Evolutionary conservation across 1,140 invertebrate genomes (phyloP).

Genomic region (Lasaia peninsularis): DNA sequence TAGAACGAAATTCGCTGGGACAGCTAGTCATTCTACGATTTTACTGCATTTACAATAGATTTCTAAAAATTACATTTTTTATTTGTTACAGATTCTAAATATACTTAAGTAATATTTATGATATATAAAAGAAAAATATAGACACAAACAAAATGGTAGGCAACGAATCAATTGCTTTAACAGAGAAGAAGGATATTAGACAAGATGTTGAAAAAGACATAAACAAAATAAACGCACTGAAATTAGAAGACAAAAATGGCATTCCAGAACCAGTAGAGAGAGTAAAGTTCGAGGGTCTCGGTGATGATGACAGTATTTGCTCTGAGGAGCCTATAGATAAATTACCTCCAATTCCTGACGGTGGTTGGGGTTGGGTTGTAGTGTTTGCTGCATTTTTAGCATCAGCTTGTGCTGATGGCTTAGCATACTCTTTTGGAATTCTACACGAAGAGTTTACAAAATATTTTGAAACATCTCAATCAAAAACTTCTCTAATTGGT

Average conservation of each 20-base stretch:
- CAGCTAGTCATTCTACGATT: no score
- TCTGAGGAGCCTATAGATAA: constrained; percentile 40
- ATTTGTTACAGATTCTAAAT: constrained; percentile 22
- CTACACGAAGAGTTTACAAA: constrained; percentile 89
- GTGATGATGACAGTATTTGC: constrained; percentile 51
- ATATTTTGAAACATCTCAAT: constrained; percentile 87
- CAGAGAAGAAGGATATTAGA: constrained; percentile 11
- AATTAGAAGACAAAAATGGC: constrained; percentile 33
- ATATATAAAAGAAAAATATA: constrained; percentile 19
- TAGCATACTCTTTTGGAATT: constrained; percentile 94
- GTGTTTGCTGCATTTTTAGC: constrained; percentile 89
- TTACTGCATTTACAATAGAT: no score
- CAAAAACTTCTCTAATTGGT: constrained; percentile 90
- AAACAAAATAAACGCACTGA: constrained; percentile 50
- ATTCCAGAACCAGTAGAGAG: constrained; percentile 34
- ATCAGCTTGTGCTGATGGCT: constrained; percentile 92
- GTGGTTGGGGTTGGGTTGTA: constrained; percentile 88
- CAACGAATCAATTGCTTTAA: constrained; percentile 29
- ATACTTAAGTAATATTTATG: constrained; percentile 15
- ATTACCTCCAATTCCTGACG: constrained; percentile 58
- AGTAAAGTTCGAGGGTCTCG: constrained; percentile 56
- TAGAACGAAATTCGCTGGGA: no score
- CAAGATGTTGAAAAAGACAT: constrained; percentile 31
- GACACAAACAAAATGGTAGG: constrained; percentile 33
- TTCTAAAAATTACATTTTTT: not conserved